phyloP scores from a whole-genome alignment of 2,113 vertebrate genomes.

The Cacatua alba region DNA sequence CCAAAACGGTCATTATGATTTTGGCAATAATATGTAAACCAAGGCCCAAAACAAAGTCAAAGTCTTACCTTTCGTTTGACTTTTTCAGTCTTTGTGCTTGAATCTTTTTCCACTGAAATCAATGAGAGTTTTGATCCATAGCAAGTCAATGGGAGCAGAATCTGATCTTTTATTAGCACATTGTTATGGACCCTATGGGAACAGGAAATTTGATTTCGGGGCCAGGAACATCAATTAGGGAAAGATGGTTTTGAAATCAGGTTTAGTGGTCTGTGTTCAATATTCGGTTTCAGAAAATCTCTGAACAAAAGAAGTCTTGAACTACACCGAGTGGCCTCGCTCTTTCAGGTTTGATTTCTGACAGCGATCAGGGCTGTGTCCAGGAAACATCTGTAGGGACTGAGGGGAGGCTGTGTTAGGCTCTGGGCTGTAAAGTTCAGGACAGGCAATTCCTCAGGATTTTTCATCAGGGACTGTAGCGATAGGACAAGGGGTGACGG shows the following conservation, averaged over 20 bases:
- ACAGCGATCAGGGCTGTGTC: not conserved
- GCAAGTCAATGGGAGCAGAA: not conserved
- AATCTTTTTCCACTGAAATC: not conserved
- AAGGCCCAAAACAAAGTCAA: not conserved
- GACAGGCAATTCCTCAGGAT: not conserved
- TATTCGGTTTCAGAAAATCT: not conserved
- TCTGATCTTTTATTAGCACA: not conserved
- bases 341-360: not conserved
- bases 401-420: not conserved
- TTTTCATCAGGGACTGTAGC: not conserved
- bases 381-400: not conserved
- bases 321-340: not conserved
- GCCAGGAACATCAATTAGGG: not conserved
- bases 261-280: not conserved
- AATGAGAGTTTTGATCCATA: not conserved
- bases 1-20: not conserved
- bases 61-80: not conserved
- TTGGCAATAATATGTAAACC: not conserved
- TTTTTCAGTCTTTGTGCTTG: not conserved
- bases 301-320: not conserved
- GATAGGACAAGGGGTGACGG: not conserved
- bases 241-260: not conserved
- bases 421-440: not conserved
- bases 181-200: not conserved
- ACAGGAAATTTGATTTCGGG: not conserved